Evolutionary conservation across 2,888 invertebrate species (phyloP).

Genomic region (Nymphalis polychloros): DNA sequence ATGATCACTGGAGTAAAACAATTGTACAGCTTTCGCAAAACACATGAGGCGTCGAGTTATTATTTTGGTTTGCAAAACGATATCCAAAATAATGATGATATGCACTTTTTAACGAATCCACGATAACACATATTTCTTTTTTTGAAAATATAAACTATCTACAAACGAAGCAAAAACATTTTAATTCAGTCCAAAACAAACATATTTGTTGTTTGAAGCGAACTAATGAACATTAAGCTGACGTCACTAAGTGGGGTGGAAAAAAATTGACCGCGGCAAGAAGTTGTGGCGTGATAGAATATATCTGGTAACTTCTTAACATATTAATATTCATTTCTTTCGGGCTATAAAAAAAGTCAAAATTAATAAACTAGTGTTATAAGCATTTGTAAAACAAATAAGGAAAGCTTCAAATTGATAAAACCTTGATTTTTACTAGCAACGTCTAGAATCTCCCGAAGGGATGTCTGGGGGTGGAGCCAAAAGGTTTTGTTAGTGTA

Average conservation of each 20-base stretch:
- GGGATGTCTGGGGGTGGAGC: neutral
- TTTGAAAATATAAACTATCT: neutral
- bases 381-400: no score
- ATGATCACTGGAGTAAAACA: neutral
- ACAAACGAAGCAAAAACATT: neutral
- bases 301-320: neutral
- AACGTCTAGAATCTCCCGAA: no score
- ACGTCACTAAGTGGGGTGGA: neutral
- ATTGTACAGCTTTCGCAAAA: constrained; percentile 12
- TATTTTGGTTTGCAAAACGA: constrained; percentile 1
- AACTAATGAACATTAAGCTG: neutral
- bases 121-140: neutral
- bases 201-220: neutral
- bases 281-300: constrained; percentile 2
- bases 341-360: neutral
- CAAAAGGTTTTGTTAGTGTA: neutral
- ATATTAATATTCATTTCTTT: neutral
- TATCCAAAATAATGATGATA: constrained; percentile 8
- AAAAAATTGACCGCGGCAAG: neutral
- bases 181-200: neutral
- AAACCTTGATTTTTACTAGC: no score
- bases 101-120: neutral
- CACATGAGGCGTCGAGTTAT: constrained; percentile 3
- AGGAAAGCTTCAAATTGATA: no score
- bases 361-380: neutral